phyloP scores from a whole-genome alignment of 2,113 vertebrate genomes.

The Falcunculus frontatus region DNA sequence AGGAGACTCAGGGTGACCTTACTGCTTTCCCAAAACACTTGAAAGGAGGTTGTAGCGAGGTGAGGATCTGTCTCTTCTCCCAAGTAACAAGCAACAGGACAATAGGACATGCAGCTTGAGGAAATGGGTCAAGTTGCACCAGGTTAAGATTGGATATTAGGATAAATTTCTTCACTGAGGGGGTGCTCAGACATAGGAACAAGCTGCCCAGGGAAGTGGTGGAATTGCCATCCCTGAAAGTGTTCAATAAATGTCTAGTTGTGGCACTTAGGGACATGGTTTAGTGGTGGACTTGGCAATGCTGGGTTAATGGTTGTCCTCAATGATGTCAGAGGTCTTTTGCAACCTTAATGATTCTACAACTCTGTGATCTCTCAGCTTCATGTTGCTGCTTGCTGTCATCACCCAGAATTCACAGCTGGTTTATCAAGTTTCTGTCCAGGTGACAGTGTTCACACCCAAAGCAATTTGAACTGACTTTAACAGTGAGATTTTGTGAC shows the following conservation, averaged over 20 bases:
- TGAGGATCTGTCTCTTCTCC: background rate
- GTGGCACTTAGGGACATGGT: background rate
- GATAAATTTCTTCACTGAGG: background rate
- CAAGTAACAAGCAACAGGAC: background rate
- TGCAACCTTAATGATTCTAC: background rate
- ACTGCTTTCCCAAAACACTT: background rate
- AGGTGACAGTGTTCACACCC: background rate
- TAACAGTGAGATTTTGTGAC: background rate
- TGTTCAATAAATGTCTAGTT: background rate
- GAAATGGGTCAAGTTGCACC: background rate
- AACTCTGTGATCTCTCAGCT: background rate
- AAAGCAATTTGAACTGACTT: background rate
- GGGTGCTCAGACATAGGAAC: background rate
- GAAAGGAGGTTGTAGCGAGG: background rate
- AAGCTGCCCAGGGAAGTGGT: background rate
- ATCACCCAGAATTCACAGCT: background rate
- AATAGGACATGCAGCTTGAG: background rate
- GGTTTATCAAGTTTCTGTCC: background rate
- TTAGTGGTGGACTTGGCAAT: background rate
- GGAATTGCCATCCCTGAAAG: background rate
- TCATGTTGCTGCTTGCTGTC: background rate
- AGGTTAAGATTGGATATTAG: background rate
- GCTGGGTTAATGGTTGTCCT: background rate
- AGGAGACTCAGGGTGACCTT: background rate
- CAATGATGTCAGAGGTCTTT: background rate